Percentiles rank a stretch among this genome's conserved stretches.
These are phyloP conservation scores for Chaenocephalus aceratus DNA, from an alignment of 2,113 vertebrate genomes.

Conservation along the genomic window DNA sequence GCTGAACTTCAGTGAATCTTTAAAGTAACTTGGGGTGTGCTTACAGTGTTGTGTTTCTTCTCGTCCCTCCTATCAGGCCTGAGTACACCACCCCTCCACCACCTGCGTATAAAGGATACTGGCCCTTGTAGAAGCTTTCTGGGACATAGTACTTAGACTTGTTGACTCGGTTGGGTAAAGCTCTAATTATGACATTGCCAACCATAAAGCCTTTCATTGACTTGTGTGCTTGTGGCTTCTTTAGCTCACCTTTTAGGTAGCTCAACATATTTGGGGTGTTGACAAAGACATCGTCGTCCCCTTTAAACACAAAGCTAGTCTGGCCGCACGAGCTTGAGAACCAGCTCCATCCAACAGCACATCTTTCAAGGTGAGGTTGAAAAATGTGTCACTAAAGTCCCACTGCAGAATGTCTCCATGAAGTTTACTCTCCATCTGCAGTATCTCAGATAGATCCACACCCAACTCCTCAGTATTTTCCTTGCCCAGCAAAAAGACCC, in stretches of 20 bases:
- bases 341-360: slow-evolving; percentile 85
- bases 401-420: slow-evolving; percentile 83
- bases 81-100: slow-evolving; percentile 85
- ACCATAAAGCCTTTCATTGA: slow-evolving; percentile 72
- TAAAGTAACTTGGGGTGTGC: too few relatives aligned
- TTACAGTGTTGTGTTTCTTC: neutral
- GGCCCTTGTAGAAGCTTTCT: slow-evolving; percentile 76
- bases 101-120: slow-evolving; percentile 80
- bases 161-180: slow-evolving; percentile 36
- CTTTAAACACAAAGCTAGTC: slow-evolving; percentile 80
- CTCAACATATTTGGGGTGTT: slow-evolving; percentile 75
- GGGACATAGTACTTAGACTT: slow-evolving; percentile 83
- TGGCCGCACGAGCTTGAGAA: slow-evolving; percentile 62
- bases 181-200: slow-evolving; percentile 74
- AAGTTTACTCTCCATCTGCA: slow-evolving; percentile 64
- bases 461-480: neutral
- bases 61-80: slow-evolving; percentile 38
- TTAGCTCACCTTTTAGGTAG: slow-evolving; percentile 64
- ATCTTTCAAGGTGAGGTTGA: slow-evolving; percentile 86
- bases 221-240: neutral
- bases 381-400: slow-evolving; percentile 84
- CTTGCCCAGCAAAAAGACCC: slow-evolving; percentile 81
- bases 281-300: slow-evolving; percentile 85
- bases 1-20: neutral
- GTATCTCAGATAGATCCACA: neutral